Evolutionary conservation across 2,113 vertebrate species (phyloP).

Genomic region (Chauna torquata): DNA sequence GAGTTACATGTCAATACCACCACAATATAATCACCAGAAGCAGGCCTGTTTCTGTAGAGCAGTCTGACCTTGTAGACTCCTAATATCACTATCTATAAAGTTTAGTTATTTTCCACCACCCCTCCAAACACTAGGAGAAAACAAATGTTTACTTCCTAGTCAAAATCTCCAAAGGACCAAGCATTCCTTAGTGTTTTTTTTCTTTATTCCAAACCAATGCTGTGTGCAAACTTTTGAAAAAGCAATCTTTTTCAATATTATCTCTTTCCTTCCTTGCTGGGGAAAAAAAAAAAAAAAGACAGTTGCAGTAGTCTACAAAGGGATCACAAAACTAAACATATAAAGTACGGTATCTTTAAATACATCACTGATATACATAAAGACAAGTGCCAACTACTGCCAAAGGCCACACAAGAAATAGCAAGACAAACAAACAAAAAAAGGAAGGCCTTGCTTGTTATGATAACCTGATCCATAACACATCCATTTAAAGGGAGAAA

Average conservation of each 20-base stretch:
- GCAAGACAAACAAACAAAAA: conserved; percentile 33
- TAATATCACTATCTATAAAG: not conserved
- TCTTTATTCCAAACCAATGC: not conserved
- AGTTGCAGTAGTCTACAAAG: not conserved
- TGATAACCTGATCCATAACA: not conserved
- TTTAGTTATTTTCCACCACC: not conserved
- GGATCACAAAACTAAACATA: not conserved
- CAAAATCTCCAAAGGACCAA: conserved; percentile 4
- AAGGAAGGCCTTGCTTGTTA: conserved; percentile 13
- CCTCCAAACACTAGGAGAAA: not conserved
- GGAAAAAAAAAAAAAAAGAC: not conserved
- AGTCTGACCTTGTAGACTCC: not conserved
- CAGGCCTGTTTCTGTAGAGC: not conserved
- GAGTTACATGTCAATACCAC: conserved; percentile 12
- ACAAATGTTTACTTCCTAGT: conserved; percentile 1
- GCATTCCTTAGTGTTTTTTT: not conserved
- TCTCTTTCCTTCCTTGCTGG: not conserved
- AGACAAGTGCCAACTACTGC: not conserved
- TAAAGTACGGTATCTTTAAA: not conserved
- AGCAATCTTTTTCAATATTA: not conserved
- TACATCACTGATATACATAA: not conserved
- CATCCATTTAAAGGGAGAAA: not conserved
- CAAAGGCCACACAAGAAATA: conserved; percentile 3
- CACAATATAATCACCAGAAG: not conserved
- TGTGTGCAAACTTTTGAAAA: not conserved